These are phyloP conservation scores for Pristionchus japonicus DNA, from an alignment of 2,888 invertebrate genomes.

Conservation along the genomic window DNA sequence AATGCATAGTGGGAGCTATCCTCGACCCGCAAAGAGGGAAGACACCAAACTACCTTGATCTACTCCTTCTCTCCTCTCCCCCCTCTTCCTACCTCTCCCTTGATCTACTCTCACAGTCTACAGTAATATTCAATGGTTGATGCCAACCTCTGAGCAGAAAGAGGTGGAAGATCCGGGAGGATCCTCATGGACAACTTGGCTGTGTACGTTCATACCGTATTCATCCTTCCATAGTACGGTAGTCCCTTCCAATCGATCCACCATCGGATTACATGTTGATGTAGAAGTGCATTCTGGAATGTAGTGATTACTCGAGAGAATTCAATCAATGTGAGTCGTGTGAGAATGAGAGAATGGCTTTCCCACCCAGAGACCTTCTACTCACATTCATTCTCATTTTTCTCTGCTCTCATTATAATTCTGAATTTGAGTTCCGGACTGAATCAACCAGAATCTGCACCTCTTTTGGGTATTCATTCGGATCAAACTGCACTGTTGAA, in stretches of 20 bases:
- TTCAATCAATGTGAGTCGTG: neutral
- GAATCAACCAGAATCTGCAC: no score
- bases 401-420: no score
- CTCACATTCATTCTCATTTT: neutral
- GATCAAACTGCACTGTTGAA: no score
- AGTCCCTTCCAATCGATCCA: neutral
- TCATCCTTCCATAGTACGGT: neutral
- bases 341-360: neutral
- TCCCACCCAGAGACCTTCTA: neutral
- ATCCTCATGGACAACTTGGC: neutral
- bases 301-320: neutral
- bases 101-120: neutral
- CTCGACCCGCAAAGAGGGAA: neutral
- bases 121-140: neutral
- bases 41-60: neutral
- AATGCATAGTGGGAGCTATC: neutral
- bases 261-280: neutral
- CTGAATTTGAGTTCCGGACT: no score
- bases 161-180: neutral
- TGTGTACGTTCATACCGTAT: slow-evolving; percentile 6
- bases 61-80: no score
- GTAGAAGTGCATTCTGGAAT: neutral
- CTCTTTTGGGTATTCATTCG: no score
- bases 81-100: neutral
- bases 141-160: neutral